A percentile compares a stretch with the other conserved stretches of the same genome.
Conservation (phyloP, 2,797 vertebrate genomes). For the Lacerta viridis region DNA sequence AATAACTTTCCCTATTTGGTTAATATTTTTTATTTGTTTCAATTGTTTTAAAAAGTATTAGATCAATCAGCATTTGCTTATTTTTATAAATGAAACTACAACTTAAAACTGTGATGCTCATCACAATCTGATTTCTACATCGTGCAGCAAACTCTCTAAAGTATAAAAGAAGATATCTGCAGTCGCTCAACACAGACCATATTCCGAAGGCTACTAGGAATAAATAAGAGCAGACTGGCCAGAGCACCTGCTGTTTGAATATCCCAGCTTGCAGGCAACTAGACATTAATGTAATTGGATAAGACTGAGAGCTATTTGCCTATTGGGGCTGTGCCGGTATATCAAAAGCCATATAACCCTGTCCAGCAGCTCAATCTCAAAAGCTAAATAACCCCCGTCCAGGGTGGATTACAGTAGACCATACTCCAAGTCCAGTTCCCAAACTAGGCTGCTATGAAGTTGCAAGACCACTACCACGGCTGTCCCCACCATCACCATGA, state of each 20-base stretch:
- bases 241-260: background rate
- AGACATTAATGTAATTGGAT: background rate
- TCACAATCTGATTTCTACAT: background rate
- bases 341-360: background rate
- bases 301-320: background rate
- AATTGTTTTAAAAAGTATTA: background rate
- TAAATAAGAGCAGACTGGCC: background rate
- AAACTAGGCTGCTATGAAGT: too few species aligned
- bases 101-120: background rate
- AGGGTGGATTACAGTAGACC: background rate
- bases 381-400: background rate
- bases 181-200: background rate
- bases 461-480: background rate
- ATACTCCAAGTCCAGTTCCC: too few species aligned
- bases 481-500: background rate
- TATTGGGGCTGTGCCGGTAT: background rate
- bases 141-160: background rate
- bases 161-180: background rate
- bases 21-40: background rate
- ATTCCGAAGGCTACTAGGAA: background rate
- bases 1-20: conserved; percentile 11
- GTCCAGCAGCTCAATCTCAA: too few species aligned
- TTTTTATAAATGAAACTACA: background rate
- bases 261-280: background rate
- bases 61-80: background rate